Evolutionary conservation across 2,113 vertebrate species (phyloP), one percentile per base, ranked within the genome.

Genomic region (Progne subis): DNA sequence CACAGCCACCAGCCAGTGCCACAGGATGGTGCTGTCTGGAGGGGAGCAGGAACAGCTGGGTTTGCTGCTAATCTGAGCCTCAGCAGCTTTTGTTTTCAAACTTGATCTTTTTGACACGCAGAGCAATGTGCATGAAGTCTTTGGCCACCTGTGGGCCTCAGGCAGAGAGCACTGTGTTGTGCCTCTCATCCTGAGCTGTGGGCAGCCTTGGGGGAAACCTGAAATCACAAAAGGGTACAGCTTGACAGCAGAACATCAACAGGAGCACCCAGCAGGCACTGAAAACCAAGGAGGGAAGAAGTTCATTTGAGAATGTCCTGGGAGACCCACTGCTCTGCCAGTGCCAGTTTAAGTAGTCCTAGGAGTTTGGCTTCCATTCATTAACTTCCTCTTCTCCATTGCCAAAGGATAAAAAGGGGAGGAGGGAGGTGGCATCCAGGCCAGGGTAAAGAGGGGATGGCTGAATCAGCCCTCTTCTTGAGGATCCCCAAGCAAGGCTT

Each of bases 71-170:
- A 79, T 23, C 41, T 57, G 24, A 91, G 60, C 7, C 43, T 61
- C 29, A 6, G 11, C 9, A 37, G 29, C 37, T 44, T 60, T 78
- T 52, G 11, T 19, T 88, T 78, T 47, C 75, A 47, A 78, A 43
- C 4, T 46, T 11, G 6, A 43, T 14, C 49, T 69, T 74, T 82
- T 60, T n/a, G 26, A 61, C 19, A 12, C 0, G 4, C 8, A 47
- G 34, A 81, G 31, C 31, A 74, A 56, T 0, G 11, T 19, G 18
- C 17, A 4, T 9, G 10, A 32, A 88, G 41, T 9, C 29, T 0
- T 0, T 23, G n/a, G 65, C 60, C 28, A 50, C 14, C 6, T 8
- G 2, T 2, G 0, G 44, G n/a, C 20, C 37, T 71, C 64, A 59
- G 31, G 44, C 60, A 90, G 78, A 3, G 1, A 57, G 57, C 37